Evolutionary conservation across 1,140 invertebrate genomes (phyloP), one percentile per base, ranked within the genome.

Genomic region (Euwallacea similis): DNA sequence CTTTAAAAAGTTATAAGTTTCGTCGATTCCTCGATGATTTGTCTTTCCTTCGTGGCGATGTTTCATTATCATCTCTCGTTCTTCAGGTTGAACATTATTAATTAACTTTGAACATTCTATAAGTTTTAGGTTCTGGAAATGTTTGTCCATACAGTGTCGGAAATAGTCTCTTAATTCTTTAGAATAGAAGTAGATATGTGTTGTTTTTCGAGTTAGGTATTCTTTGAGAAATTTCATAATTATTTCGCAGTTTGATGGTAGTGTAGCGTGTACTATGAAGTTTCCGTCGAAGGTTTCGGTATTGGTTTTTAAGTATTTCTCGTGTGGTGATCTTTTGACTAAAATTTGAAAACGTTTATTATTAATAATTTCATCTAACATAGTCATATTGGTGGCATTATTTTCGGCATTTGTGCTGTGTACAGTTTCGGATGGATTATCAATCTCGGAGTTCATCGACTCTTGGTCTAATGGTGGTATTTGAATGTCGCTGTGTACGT

Each of bases 21-120:
- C 71, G 2, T 73, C 42, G 11, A 73, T 69, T 16, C 69, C 73
- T 15, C 61, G 41, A 66, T 74, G 73, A 41, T 69, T 74, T 7
- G 59, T 64, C 65, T 72, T 72, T 56, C 21, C 69, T 42, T 71
- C 62, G 11, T 43, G 61, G 2, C 10, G 42, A 47, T 64, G 11
- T 6, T 46, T 64, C 7, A 64, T 64, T 13, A 64, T n/a, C 21
- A 47, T n/a, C 7, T 16, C 13, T 4, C 13, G 10, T 7, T 64
- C 42, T 8, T 64, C 6, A 7, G 8, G 10, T n/a, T 64, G n/a
- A 8, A 47, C 2, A 50, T 64, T 47, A 64, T 47, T 44, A 3
- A 47, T 50, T 0, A 64, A 21, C 21, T 64, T 64, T 47, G 61
- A 15, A 4, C 44, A n/a, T n/a, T n/a, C n/a, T n/a, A 63, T 63